Conservation (phyloP, 1,140 invertebrate genomes). For the Heliconius eleuchia region DNA sequence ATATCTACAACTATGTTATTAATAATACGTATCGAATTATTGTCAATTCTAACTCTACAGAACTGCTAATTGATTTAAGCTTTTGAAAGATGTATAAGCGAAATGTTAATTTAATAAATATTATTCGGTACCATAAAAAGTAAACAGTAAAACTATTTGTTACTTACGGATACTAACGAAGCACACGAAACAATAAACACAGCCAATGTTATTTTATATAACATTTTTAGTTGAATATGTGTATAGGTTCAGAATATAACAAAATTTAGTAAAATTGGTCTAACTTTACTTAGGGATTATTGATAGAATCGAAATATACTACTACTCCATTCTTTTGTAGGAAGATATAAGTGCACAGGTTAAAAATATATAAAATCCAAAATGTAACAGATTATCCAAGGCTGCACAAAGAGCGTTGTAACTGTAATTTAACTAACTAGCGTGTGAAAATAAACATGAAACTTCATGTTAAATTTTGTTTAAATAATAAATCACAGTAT, state of each 20-base stretch:
- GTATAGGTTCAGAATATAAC: not conserved
- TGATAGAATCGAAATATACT: not conserved
- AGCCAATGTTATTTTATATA: slow-evolving; percentile 41
- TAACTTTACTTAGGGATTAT: slow-evolving; percentile 7
- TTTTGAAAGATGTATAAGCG: too few relatives aligned
- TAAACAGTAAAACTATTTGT: slow-evolving; percentile 11
- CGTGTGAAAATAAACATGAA: too few relatives aligned
- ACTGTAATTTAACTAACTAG: too few relatives aligned
- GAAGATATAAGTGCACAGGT: not conserved
- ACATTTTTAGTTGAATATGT: slow-evolving; percentile 39
- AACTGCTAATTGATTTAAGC: too few relatives aligned
- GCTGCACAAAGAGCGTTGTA: too few relatives aligned
- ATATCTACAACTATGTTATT: too few relatives aligned
- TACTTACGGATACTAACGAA: slow-evolving; percentile 50
- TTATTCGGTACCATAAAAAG: not conserved
- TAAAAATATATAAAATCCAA: not conserved
- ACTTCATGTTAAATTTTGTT: too few relatives aligned
- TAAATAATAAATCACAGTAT: too few relatives aligned
- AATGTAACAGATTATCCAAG: not conserved
- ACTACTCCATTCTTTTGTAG: not conserved
- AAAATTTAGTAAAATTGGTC: not conserved
- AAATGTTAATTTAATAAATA: not conserved
- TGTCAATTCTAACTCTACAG: too few relatives aligned
- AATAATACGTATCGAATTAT: too few relatives aligned
- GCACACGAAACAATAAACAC: slow-evolving; percentile 42